Evolutionary conservation across 2,113 vertebrate genomes (phyloP).

Genomic region (Ictidomys tridecemlineatus): DNA sequence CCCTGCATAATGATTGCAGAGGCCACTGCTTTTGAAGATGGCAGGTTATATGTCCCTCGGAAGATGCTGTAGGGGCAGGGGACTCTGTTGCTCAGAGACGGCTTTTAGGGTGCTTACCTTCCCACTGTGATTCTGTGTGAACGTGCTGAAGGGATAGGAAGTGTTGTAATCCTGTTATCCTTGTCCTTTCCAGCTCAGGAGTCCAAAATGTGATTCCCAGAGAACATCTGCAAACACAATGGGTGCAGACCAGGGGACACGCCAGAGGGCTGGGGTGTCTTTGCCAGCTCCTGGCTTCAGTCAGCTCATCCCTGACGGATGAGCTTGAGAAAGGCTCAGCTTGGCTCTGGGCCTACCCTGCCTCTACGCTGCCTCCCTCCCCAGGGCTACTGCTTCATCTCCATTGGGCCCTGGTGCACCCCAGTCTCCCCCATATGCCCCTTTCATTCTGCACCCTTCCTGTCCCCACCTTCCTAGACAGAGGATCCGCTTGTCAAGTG

Average conservation of each 20-base stretch:
- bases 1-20: not conserved
- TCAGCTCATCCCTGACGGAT: fast-evolving
- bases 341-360: not conserved
- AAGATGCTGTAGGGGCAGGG: not conserved
- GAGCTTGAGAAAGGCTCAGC: not conserved
- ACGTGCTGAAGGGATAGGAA: conserved; percentile 81
- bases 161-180: conserved; percentile 85
- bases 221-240: conserved; percentile 79
- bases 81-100: not conserved
- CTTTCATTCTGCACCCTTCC: not conserved
- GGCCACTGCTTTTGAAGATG: not conserved
- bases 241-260: conserved; percentile 78
- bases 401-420: not conserved
- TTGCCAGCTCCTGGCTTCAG: conserved; percentile 8
- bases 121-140: conserved; percentile 62
- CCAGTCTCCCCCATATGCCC: not conserved
- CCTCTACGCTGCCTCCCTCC: not conserved
- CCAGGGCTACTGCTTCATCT: not conserved
- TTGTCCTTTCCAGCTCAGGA: conserved; percentile 80
- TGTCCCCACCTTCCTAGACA: not conserved
- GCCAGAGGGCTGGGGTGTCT: conserved; percentile 73
- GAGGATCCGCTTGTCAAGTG: not conserved
- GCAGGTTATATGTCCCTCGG: not conserved
- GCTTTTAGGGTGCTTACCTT: not conserved
- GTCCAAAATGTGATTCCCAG: conserved; percentile 85